phyloP scores from a whole-genome alignment of 92 coral and sea anemone species.

The Pocillopora grandis region DNA sequence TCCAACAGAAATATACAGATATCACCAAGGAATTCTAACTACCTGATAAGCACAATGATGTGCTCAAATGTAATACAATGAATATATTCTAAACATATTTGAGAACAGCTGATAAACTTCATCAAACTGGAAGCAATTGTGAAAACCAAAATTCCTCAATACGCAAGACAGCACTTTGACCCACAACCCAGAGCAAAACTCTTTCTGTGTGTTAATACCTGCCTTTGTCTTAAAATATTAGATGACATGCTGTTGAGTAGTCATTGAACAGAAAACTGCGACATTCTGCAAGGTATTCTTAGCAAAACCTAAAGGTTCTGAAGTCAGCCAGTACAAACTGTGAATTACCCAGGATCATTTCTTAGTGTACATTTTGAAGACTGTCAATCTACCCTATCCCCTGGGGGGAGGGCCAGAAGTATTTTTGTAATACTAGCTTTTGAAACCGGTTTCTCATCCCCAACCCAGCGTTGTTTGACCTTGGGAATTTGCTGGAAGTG shows the following conservation, averaged over 20 bases:
- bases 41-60: too few species aligned
- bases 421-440: neutral
- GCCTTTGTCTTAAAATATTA: neutral
- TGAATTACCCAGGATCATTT: neutral
- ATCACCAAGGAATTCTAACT: too few species aligned
- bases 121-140: too few species aligned
- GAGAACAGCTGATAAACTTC: too few species aligned
- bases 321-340: slow-evolving; percentile 21
- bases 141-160: too few species aligned
- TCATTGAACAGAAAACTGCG: neutral
- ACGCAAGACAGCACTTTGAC: too few species aligned
- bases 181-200: too few species aligned
- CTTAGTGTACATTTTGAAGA: neutral
- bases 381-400: neutral
- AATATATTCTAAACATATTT: too few species aligned
- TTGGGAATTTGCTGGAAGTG: slow-evolving; percentile 51
- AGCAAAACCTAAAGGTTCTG: neutral
- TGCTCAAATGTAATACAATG: too few species aligned
- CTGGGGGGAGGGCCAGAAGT: neutral
- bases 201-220: too few species aligned
- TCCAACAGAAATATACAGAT: too few species aligned
- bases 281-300: neutral
- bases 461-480: slow-evolving; percentile 36
- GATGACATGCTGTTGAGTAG: neutral
- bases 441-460: slow-evolving; percentile 3